phyloP scores from a whole-genome alignment of 2,113 vertebrate species.

The Petromus typicus region DNA sequence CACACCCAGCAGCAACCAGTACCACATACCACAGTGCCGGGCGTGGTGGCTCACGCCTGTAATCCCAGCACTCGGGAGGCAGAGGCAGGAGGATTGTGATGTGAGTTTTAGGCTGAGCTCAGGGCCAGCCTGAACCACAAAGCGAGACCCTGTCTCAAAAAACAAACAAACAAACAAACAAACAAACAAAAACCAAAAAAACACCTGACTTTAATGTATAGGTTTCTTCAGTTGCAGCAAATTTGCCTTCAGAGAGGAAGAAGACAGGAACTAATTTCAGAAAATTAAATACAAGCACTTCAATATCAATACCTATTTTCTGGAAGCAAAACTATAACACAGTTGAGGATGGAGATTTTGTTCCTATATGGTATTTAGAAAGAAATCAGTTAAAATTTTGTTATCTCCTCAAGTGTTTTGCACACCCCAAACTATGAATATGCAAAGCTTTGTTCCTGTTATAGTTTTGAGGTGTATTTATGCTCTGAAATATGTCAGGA shows the following conservation, averaged over 20 bases:
- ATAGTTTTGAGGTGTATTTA: neutral
- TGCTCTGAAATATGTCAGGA: neutral
- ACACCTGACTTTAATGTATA: neutral
- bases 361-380: neutral
- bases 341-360: neutral
- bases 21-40: too few species aligned
- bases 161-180: too few species aligned
- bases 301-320: neutral
- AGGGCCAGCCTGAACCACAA: too few species aligned
- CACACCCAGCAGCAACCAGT: too few species aligned
- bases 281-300: neutral
- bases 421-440: neutral
- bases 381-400: neutral
- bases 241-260: neutral
- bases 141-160: too few species aligned
- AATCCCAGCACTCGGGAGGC: too few species aligned
- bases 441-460: neutral
- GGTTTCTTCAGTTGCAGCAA: neutral
- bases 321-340: neutral
- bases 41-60: too few species aligned
- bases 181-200: too few species aligned
- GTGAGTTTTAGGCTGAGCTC: too few species aligned
- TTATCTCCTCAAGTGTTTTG: neutral
- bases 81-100: too few species aligned
- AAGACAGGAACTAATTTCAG: neutral